Percentiles rank a stretch among this genome's conserved stretches.
These are phyloP conservation scores for Drosophila testacea DNA, from an alignment of 2,888 invertebrate genomes.

Conservation along the genomic window DNA sequence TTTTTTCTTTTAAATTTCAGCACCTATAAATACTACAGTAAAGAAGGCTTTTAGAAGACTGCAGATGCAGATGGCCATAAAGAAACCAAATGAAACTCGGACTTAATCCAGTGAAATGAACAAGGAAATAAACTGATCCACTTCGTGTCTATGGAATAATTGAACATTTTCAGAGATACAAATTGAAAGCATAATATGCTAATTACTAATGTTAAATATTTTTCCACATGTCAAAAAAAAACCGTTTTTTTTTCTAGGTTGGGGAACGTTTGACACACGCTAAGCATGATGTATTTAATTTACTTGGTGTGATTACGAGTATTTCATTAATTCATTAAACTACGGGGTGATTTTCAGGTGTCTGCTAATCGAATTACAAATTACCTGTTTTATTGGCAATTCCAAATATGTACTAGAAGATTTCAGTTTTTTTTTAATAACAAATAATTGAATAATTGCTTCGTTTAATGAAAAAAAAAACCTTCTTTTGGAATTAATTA, in stretches of 20 bases:
- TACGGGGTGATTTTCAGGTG: constrained; percentile 2
- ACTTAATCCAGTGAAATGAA: not conserved
- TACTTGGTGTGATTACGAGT: not conserved
- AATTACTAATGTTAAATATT: constrained; percentile 28
- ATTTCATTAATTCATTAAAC: constrained; percentile 1
- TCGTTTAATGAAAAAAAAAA: not conserved
- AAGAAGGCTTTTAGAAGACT: constrained; percentile 21
- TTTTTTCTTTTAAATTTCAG: constrained; percentile 26
- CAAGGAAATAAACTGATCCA: constrained; percentile 8
- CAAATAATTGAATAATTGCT: not conserved
- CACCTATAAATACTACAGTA: constrained; percentile 27
- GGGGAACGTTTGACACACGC: constrained; percentile 33
- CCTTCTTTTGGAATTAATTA: constrained; percentile 1
- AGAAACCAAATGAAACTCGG: constrained; percentile 8
- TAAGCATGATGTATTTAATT: constrained; percentile 5
- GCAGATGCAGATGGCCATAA: constrained; percentile 3
- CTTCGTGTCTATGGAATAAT: constrained; percentile 19
- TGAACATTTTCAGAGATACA: constrained; percentile 30
- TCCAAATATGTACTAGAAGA: constrained; percentile 9
- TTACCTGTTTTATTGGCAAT: constrained; percentile 19
- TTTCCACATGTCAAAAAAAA: not conserved
- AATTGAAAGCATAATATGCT: constrained; percentile 29
- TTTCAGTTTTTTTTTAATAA: constrained; percentile 4
- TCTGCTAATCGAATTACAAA: constrained; percentile 2
- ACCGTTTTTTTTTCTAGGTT: not conserved